Base-by-base conservation (phyloP, 1,140 invertebrate genomes). In the Lucilia sericata region DNA sequence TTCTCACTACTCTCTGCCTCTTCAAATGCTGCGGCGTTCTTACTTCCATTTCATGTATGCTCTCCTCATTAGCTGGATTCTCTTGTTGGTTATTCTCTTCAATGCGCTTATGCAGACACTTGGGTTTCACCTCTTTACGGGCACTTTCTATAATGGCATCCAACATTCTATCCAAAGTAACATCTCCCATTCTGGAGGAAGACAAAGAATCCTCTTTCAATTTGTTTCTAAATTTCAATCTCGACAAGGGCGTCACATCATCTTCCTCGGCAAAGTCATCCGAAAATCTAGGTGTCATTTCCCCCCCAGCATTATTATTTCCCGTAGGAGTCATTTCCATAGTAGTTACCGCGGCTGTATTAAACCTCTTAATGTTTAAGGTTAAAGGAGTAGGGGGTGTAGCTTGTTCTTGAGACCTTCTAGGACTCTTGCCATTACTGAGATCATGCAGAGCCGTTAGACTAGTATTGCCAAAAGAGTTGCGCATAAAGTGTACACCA, bases 141-240 rank as follows among this genome's bases (percentile, higher is more conserved):
- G 90, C 90, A 76, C 89, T 90, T 47, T 91, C 89, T 8, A 91
- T 89, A 14, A 91, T 91, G 36, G 90, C 90, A 78, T 91, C 90
- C 70, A 91, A 84, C 90, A 91, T 91, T 47, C 89, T 87, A 83
- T 91, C 90, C 65, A 91, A 74, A 7, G 90, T 91, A 51, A 88
- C 90, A 70, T 91, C 90, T 5, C 90, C 89, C 87, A 91, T 89
- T 19, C 88, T 86, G n/a, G 90, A 89, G 3, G 90, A 91, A n/a
- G 88, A 84, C 9, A 90, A 86, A 0, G 88, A 89, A 2, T 89
- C 88, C 82, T 91, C 89, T 0, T 86, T 84, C 9, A 84, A 21
- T 47, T 65, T 78, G 19, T 60, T 65, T 3, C 82, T 65, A 55
- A 85, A 85, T 14, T 49, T 82, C 14, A 83, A 14, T 78, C 17